phyloP scores from a whole-genome alignment of 2,888 invertebrate genomes.

The Drosophila mayaguana region DNA sequence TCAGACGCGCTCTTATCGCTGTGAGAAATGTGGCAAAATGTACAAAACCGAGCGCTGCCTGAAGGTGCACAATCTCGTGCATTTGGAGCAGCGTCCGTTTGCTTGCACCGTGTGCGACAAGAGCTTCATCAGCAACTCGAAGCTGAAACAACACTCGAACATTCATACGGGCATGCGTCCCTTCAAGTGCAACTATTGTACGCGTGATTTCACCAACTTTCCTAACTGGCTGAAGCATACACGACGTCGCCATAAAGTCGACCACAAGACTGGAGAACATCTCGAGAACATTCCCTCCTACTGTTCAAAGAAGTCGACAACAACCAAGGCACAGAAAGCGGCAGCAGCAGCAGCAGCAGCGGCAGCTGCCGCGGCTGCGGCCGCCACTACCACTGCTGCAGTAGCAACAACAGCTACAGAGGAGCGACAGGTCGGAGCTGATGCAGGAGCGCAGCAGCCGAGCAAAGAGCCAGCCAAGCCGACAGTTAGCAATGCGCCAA shows the following conservation, averaged over 20 bases:
- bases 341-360: constrained; percentile 65
- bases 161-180: constrained; percentile 87
- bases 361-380: constrained; percentile 50
- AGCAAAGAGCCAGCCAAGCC: constrained; percentile 18
- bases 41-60: constrained; percentile 87
- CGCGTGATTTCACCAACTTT: constrained; percentile 87
- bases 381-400: constrained; percentile 21
- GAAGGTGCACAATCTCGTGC: constrained; percentile 87
- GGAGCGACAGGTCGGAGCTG: constrained; percentile 12
- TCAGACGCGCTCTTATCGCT: constrained; percentile 84
- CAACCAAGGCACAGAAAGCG: constrained; percentile 67
- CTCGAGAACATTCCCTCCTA: constrained; percentile 84
- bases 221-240: constrained; percentile 88
- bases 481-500: constrained; percentile 33
- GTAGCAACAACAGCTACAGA: constrained; percentile 7
- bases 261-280: constrained; percentile 85
- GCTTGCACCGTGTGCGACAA: constrained; percentile 87
- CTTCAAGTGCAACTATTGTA: constrained; percentile 87
- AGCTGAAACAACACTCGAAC: constrained; percentile 87
- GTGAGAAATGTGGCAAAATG: constrained; percentile 85
- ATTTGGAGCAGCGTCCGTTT: constrained; percentile 86
- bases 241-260: constrained; percentile 86
- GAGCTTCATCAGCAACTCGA: constrained; percentile 87
- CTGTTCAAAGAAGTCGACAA: constrained; percentile 83
- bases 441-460: constrained; percentile 18